These are phyloP conservation scores for Larimichthys polyactis DNA, from an alignment of 2,113 vertebrate species.

Conservation along the genomic window DNA sequence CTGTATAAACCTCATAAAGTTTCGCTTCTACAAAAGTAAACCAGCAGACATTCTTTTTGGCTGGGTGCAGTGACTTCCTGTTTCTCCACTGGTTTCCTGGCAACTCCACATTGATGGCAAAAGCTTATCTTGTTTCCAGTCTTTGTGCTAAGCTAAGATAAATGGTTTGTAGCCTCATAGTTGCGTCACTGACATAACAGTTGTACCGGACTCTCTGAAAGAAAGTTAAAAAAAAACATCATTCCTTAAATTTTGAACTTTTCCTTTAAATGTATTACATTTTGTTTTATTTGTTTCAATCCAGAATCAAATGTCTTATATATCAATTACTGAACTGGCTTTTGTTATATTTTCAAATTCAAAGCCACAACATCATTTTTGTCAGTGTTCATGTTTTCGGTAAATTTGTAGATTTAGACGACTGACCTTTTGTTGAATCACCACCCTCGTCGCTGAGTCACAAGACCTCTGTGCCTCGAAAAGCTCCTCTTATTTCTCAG, in stretches of 20 bases:
- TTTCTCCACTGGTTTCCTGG: neutral
- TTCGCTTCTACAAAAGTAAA: neutral
- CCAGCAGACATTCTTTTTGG: neutral
- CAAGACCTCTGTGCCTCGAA: slow-evolving; percentile 48
- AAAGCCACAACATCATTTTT: neutral
- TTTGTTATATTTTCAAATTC: neutral
- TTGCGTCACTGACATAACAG: neutral
- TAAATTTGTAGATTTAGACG: neutral
- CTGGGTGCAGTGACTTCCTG: neutral
- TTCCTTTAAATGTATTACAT: neutral
- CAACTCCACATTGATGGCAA: neutral
- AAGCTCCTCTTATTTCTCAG: slow-evolving; percentile 40
- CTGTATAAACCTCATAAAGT: neutral
- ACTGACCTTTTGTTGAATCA: slow-evolving; percentile 23
- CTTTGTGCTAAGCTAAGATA: neutral
- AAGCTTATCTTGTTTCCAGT: neutral
- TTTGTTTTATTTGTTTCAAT: neutral
- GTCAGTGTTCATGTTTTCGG: slow-evolving; percentile 2
- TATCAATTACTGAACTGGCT: neutral
- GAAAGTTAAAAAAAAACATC: neutral
- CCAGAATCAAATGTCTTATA: neutral
- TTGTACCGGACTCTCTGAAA: neutral
- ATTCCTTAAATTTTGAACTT: neutral
- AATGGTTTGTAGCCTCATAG: neutral
- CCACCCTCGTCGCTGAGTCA: slow-evolving; percentile 46